A percentile compares a stretch with the other conserved stretches of the same genome.
These are phyloP conservation scores for Tenthredo scrophulariae DNA, from an alignment of 2,888 invertebrate genomes.

Conservation along the genomic window DNA sequence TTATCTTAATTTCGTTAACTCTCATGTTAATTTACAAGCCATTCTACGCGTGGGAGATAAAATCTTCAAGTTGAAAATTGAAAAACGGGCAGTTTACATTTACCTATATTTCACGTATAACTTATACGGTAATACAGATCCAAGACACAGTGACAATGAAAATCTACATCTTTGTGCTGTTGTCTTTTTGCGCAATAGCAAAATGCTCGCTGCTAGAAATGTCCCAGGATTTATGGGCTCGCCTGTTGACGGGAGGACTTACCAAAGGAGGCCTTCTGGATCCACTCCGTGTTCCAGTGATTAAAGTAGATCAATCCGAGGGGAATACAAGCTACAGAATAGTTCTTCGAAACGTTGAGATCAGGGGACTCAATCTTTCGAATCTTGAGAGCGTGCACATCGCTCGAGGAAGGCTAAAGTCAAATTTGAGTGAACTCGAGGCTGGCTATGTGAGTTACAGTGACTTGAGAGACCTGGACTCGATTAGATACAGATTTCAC, in stretches of 20 bases:
- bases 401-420: conserved; percentile 69
- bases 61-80: conserved; percentile 46
- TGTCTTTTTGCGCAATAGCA: conserved; percentile 53
- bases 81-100: background rate
- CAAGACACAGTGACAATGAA: conserved; percentile 19
- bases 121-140: conserved; percentile 38
- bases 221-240: conserved; percentile 73
- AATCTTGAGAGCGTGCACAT: conserved; percentile 72
- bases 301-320: conserved; percentile 79
- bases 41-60: conserved; percentile 67
- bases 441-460: conserved; percentile 75
- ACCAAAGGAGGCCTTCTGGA: conserved; percentile 70
- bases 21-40: conserved; percentile 68
- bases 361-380: conserved; percentile 71
- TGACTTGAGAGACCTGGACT: conserved; percentile 70
- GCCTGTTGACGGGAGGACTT: conserved; percentile 70
- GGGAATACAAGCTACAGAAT: conserved; percentile 73
- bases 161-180: background rate
- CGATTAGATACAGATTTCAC: conserved; percentile 73
- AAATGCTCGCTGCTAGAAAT: conserved; percentile 69
- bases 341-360: conserved; percentile 70
- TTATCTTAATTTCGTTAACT: conserved; percentile 63
- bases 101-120: background rate
- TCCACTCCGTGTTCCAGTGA: conserved; percentile 72
- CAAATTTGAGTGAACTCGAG: conserved; percentile 72